Base-by-base conservation (phyloP, 2,888 invertebrate genomes). In the Melieria picta region DNA sequence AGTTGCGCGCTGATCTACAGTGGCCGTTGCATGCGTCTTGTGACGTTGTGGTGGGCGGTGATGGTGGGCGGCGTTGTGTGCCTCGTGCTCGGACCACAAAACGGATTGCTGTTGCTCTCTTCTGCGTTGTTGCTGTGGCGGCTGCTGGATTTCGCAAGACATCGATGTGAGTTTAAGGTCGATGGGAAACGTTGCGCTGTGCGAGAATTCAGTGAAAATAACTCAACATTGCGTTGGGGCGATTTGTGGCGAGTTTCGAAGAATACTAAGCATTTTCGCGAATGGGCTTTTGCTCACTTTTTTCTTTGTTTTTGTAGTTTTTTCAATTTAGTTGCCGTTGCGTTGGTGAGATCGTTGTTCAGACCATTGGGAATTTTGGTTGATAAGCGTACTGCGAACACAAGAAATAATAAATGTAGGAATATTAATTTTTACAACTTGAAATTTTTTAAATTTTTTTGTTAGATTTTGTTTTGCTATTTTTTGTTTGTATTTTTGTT, bases 91-190 rank as follows among this genome's bases (percentile, higher is more conserved):
- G 30, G 30, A 30, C 30, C 30, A 66, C 61, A 30, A 62, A 55
- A 69, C 55, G 47, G 62, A 16, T 50, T 43, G 50, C 56, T 50
- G 9, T 48, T 57, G 50, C 68, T 73, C 48, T 66, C 61, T 57
- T 68, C 69, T 67, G 65, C 62, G 45, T 69, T 71, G 42, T 64
- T 67, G 42, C 30, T 68, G 48, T 46, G 58, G 66, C 63, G 47
- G 48, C 60, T 11, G 57, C 61, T 48, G 63, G 64, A 66, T 73
- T 43, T 57, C 63, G 76, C 75, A 72, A 78, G 78, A 79, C 79
- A 79, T 80, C 75, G 77, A 78, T 73, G 72, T 71, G 60, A 70
- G 43, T 57, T 73, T 42, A 50, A 45, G 56, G 13, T 63, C 46
- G 3, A 57, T 57, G 57, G 13, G 57, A 16, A 56, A 42, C 61